Evolutionary conservation across 1,140 invertebrate genomes (phyloP), one percentile per base, ranked within the genome.

Genomic region (Danaus plexippus): DNA sequence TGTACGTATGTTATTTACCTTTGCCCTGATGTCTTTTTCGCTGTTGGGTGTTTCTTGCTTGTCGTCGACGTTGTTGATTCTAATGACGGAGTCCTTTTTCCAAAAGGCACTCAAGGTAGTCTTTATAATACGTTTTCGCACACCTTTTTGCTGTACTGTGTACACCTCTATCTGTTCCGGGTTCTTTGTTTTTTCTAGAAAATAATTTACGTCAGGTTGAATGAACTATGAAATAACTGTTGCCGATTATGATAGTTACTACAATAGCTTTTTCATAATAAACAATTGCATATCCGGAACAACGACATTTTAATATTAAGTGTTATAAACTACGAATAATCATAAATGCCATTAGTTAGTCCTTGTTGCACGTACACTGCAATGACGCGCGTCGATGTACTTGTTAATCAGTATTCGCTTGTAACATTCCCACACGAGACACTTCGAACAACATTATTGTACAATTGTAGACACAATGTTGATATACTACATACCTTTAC

Each of bases 21-120:
- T 91, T 69, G 89, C 89, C 68, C 89, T 87, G 67, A 92, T 91
- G 68, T 90, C 89, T 75, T 91, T 91, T 63, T 91, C 90, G 59
- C 70, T 87, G 75, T 92, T 90, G 32, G 90, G 88, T 43, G 87
- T 84, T 75, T 91, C 90, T 69, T 90, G 88, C 66, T 91, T 91
- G 73, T 93, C 91, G 49, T 89, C 88, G 63, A 91, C 90, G 70
- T 93, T 93, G 74, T 92, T 92, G 69, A 93, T 93, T 51, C 91
- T 87, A 70, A 93, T 88, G 62, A 89, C 87, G 52, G 89, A 90
- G 61, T 89, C 90, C 59, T 89, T 87, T 62, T 88, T 89, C 92
- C 92, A 93, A 64, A 92, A 92, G 55, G 91, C 89, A 69, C 88
- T 80, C 66, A 92, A 74, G 55, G 89, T 88, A 58, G 88, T 89